Evolutionary conservation across 2,113 vertebrate species (phyloP).

Genomic region (Alouatta palliata): DNA sequence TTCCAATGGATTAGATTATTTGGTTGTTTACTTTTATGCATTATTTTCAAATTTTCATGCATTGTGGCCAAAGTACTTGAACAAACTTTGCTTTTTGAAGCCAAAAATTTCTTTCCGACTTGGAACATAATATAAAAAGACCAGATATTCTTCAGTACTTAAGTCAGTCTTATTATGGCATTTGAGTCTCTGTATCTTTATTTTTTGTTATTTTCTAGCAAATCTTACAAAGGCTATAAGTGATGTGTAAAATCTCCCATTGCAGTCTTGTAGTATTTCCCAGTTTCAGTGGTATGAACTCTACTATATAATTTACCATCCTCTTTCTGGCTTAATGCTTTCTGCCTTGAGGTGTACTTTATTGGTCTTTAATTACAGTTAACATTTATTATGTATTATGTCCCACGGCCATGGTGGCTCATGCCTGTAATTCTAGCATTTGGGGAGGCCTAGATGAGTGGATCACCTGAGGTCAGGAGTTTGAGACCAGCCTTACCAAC

Average conservation of each 20-base stretch:
- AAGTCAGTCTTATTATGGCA: not conserved
- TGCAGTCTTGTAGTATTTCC: not conserved
- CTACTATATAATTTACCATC: not conserved
- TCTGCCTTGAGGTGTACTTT: not conserved
- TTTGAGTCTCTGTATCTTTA: not conserved
- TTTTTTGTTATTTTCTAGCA: not conserved
- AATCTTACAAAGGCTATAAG: not conserved
- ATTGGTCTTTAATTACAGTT: not conserved
- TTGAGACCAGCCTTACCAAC: too few relatives aligned
- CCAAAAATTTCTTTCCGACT: not conserved
- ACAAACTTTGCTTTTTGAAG: not conserved
- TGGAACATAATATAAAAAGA: not conserved
- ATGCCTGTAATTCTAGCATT: too few relatives aligned
- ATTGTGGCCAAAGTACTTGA: not conserved
- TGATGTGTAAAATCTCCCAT: not conserved
- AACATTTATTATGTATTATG: not conserved
- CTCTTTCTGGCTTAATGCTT: not conserved
- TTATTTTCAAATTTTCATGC: not conserved
- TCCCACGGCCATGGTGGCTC: not conserved
- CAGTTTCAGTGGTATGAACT: slow-evolving; percentile 10
- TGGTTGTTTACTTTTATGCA: not conserved
- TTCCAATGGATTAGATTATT: not conserved
- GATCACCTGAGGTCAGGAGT: too few relatives aligned
- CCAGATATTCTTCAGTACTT: not conserved
- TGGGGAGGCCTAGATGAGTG: too few relatives aligned